Base-by-base conservation (phyloP, 2,888 invertebrate genomes). In the Mythimna vitellina region DNA sequence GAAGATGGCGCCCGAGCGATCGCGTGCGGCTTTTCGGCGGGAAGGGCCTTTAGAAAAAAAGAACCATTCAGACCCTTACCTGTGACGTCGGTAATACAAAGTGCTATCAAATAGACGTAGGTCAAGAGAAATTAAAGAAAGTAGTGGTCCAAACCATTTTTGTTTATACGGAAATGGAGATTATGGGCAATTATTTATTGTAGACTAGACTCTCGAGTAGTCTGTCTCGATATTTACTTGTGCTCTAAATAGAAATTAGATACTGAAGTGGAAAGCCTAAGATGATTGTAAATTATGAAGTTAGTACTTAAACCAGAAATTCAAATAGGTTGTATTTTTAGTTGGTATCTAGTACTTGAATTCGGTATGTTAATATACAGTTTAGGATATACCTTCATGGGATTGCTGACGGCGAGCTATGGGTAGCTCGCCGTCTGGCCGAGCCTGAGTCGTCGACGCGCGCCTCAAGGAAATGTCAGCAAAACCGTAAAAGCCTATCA, bases 1-100 rank as follows among this genome's bases (percentile, higher is more conserved):
- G 90, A 92, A 91, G 81, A 87, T 92, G 95, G 94, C 94, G 94
- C 93, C 92, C 88, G 80, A 76, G 57, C 84, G 90, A 89, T 93
- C 94, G 94, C 94, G 95, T 93, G 94, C 92, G 85, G 79, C 80
- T 85, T 90, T 92, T 89, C 91, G 93, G 93, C 92, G 92, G 92
- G 89, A 87, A 87, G 69, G 87, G 89, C 87, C 89, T 91, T 93
- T 94, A 84, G 87, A 79, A 82, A 86, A 93, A 92, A 95, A 42
- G 94, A 91, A 86, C 78, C 87, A 89, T 89, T 90, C 86, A 85
- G 83, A 89, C 89, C 91, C 88, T 92, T 94, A 94, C 95, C 94
- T 94, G 94, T 93, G 91, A 91, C 90, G 91, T 87, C 90, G 91
- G 92, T 88, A 88, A 89, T 90, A 90, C 90, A 92, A 91, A 93